Base-by-base conservation (phyloP, 2,888 invertebrate species). In the Calameuta filiformis region DNA sequence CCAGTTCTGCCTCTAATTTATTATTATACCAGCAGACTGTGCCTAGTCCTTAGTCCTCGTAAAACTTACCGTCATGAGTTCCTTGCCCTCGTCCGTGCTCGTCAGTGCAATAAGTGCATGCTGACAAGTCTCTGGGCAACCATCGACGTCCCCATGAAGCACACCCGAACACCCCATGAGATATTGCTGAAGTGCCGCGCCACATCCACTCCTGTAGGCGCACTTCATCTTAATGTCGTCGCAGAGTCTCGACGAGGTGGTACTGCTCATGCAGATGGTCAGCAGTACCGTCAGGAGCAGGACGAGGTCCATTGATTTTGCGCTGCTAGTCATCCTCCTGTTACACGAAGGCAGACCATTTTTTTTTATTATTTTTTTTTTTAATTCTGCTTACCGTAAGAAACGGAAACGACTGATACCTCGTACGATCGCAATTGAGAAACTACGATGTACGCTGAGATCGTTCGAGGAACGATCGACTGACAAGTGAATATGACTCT, bases 41-140 rank as follows among this genome's bases (percentile, higher is more conserved):
- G 23, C 2, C 23, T 15, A 56, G 23, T 56, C 23, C 56, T 56
- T 56, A 23, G 56, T 56, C 23, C 56, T 23, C 56, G 56, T 56
- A 79, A 76, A 79, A 92, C 94, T 94, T 90, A 96, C 96, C 89
- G 94, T 95, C 94, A 96, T 95, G 30, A 97, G 93, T 81, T 94
- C 94, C 87, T 95, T 94, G 76, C 97, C 96, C 89, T 96, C 96
- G 76, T 95, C 95, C 0, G 96, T 96, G 35, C 96, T 95, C 0
- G 95, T 95, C 73, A 97, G 93, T 0, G 96, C 96, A 73, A 97
- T 96, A 69, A 97, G 93, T 0, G 97, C 95, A 88, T 96, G 94
- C 85, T 95, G 95, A 90, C 97, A 97, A 76, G 93, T 92, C 86
- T 95, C 94, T 0, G 96, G 95, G 88, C 97, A 97, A 76, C 91